Conservation (phyloP, 2,797 vertebrate genomes). For the Peromyscus melanophrys region DNA sequence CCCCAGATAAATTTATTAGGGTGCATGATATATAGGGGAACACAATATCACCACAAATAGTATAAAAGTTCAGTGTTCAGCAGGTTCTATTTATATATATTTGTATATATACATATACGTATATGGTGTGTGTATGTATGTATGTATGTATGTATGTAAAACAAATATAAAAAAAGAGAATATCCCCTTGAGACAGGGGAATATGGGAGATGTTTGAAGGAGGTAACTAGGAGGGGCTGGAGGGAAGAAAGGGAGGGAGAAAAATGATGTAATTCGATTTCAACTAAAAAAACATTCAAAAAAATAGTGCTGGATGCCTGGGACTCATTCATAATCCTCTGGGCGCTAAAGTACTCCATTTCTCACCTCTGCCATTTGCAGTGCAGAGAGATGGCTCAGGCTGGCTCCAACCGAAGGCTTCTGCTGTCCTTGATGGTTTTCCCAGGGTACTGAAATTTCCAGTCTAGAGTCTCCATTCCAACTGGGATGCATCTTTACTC, state of each 20-base stretch:
- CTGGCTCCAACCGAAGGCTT: too few relatives aligned
- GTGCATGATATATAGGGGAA: too few relatives aligned
- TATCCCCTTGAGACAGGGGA: background rate
- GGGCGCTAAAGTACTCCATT: background rate
- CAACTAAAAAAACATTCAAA: background rate
- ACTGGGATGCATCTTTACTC: background rate
- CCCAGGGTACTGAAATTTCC: background rate
- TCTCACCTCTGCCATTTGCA: background rate
- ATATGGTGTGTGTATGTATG: too few relatives aligned
- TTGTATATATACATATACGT: too few relatives aligned
- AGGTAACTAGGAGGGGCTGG: background rate
- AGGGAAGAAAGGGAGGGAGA: background rate
- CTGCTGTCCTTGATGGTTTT: background rate
- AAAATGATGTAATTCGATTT: background rate
- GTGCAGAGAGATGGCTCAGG: background rate
- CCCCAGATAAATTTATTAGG: too few relatives aligned
- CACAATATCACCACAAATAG: too few relatives aligned
- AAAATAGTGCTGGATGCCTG: background rate
- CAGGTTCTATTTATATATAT: background rate
- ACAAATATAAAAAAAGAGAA: background rate
- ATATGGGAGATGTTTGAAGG: background rate
- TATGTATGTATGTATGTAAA: background rate
- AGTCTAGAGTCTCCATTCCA: background rate
- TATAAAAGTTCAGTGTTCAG: background rate
- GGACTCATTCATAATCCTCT: background rate